Conservation (phyloP, 2,888 invertebrate species). For the Ectobius pallidus region DNA sequence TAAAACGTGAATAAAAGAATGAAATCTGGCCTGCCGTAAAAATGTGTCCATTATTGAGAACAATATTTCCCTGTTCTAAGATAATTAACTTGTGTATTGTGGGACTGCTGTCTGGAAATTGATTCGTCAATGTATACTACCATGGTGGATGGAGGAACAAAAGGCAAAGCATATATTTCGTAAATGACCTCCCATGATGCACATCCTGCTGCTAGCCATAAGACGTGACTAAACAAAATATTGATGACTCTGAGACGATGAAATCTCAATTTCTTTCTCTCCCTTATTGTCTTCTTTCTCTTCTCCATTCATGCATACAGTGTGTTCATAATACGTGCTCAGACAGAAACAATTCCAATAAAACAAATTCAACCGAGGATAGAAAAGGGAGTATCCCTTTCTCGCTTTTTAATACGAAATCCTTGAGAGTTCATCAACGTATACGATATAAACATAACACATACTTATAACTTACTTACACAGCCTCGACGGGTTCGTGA, state of each 20-base stretch:
- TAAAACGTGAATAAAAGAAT: neutral
- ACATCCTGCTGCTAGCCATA: neutral
- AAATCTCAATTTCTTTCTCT: slow-evolving; percentile 21
- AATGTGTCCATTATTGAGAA: slow-evolving; percentile 12
- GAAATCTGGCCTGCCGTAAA: neutral
- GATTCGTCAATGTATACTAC: slow-evolving; percentile 15
- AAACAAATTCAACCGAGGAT: no score
- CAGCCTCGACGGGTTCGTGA: no score
- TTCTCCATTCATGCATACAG: neutral
- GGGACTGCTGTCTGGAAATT: neutral
- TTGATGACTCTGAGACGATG: slow-evolving; percentile 12
- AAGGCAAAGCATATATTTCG: slow-evolving; percentile 11
- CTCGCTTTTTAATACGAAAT: no score
- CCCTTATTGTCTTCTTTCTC: slow-evolving; percentile 8
- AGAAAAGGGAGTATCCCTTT: no score
- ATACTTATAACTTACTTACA: no score
- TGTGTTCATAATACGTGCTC: neutral
- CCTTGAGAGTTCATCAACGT: no score
- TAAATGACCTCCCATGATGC: slow-evolving; percentile 19
- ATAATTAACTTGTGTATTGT: slow-evolving; percentile 5
- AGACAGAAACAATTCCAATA: no score
- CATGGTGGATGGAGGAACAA: neutral
- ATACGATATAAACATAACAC: no score
- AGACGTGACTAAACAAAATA: slow-evolving; percentile 22
- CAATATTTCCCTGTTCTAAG: neutral